A percentile compares a stretch with the other conserved stretches of the same genome.
Conservation (phyloP, 2,113 vertebrate genomes). For the Cricetomys ansorgei region DNA sequence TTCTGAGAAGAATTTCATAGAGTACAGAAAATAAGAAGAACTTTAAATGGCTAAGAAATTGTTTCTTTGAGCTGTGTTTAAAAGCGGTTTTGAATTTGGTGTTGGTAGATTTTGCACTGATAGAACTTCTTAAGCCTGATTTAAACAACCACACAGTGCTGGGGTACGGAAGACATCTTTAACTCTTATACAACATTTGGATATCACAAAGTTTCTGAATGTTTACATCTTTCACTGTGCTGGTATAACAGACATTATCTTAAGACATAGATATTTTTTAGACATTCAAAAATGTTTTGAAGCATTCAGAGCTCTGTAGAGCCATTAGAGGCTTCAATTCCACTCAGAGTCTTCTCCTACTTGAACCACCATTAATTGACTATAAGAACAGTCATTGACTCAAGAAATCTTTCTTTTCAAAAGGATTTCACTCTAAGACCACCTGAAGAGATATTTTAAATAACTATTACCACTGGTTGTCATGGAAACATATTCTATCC, state of each 20-base stretch:
- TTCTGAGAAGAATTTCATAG: background rate
- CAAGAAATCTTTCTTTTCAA: slow-evolving; percentile 8
- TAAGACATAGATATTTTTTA: background rate
- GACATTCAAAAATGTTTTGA: background rate
- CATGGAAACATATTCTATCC: background rate
- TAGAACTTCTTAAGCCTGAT: background rate
- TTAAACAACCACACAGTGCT: background rate
- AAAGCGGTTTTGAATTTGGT: background rate
- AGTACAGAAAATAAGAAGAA: background rate
- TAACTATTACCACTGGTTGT: slow-evolving; percentile 10
- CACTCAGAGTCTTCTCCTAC: background rate
- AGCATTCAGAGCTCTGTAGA: background rate
- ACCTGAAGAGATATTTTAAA: background rate
- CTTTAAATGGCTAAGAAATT: background rate
- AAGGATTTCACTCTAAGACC: background rate
- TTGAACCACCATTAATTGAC: background rate
- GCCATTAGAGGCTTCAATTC: background rate
- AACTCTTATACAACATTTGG: background rate
- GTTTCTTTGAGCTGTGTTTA: background rate
- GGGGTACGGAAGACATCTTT: background rate
- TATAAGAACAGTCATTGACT: slow-evolving; percentile 1
- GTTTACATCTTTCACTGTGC: background rate
- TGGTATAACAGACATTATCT: background rate
- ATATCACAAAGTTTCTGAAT: background rate
- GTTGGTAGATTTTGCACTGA: background rate